These are phyloP conservation scores for Scaptomyza parva DNA, from an alignment of 2,888 invertebrate genomes.

Conservation along the genomic window DNA sequence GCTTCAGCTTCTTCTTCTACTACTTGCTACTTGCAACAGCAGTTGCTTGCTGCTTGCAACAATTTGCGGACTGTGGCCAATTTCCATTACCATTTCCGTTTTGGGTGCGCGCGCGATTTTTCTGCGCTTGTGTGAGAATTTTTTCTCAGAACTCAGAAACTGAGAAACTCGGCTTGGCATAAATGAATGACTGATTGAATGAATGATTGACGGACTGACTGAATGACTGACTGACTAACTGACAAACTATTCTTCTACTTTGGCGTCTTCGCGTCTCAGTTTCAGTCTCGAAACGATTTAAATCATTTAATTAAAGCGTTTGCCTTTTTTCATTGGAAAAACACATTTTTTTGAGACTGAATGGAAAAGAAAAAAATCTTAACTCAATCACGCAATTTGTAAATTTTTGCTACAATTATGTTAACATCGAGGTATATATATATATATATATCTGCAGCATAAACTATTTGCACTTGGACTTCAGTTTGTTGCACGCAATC, in stretches of 20 bases:
- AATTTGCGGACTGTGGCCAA: conserved; percentile 63
- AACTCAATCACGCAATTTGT: conserved; percentile 68
- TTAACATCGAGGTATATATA: conserved; percentile 47
- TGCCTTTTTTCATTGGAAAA: conserved; percentile 72
- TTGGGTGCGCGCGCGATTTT: conserved; percentile 50
- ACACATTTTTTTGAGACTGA: conserved; percentile 16
- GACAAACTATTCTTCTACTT: too few species aligned
- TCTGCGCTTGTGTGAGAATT: conserved; percentile 76
- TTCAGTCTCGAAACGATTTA: conserved; percentile 48
- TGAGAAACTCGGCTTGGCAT: conserved; percentile 41
- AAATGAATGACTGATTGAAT: conserved; percentile 33
- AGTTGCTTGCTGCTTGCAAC: conserved; percentile 17
- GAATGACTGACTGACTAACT: neutral
- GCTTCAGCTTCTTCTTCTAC: conserved; percentile 3
- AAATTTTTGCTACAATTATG: conserved; percentile 57
- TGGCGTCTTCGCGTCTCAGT: conserved; percentile 16
- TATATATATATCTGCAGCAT: conserved; percentile 11
- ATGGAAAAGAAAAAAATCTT: neutral
- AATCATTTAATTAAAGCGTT: conserved; percentile 79
- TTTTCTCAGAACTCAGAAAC: conserved; percentile 65
- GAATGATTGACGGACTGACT: conserved; percentile 1
- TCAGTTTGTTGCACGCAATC: conserved; percentile 41
- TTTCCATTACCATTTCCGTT: conserved; percentile 73
- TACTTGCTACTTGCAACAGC: too few species aligned
- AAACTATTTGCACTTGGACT: conserved; percentile 47